Base-by-base conservation (phyloP, 2,888 invertebrate species). In the Pelosia muscerda region DNA sequence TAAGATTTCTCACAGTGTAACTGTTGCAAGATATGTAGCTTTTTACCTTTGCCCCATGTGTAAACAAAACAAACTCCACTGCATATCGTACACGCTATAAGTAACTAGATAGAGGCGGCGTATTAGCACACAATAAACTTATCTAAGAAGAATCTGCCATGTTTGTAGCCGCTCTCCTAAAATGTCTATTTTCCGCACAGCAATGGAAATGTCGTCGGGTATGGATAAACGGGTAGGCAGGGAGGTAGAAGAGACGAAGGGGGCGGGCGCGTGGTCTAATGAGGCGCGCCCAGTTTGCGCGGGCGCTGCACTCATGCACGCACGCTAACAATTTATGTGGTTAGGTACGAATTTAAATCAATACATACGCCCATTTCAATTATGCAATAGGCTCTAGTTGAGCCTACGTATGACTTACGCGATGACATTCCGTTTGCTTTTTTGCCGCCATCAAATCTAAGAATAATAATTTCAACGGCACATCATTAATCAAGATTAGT, bases 51-150 rank as follows among this genome's bases (percentile, higher is more conserved):
- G 71, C 72, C 73, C 73, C 68, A 69, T 67, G 70, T 73, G 76
- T 75, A 78, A 74, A 73, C 76, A 79, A 74, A 78, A 77, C 77
- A 80, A 78, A 81, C 72, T 68, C 64, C 62, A 74, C 70, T 73
- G 73, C 65, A 73, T 81, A 81, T 73, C 76, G 80, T 78, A 83
- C 68, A 74, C 78, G 70, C 76, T 79, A 77, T 83, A 81, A 70
- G 79, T 83, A 81, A 83, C 82, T 83, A 86, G 85, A 83, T 84
- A 85, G 84, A 79, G 77, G 79, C 81, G 76, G 77, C 84, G 86
- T 89, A 93, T 93, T 93, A 92, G 88, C 93, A 93, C 92, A 92
- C 92, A 92, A 92, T 92, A 91, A 91, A 89, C 85, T 86, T 89
- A 89, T 89, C 88, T 86, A 73, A 76, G 82, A 89, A 86, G 89